Base-by-base conservation (phyloP, 2,888 invertebrate genomes). In the Maniola hyperantus region DNA sequence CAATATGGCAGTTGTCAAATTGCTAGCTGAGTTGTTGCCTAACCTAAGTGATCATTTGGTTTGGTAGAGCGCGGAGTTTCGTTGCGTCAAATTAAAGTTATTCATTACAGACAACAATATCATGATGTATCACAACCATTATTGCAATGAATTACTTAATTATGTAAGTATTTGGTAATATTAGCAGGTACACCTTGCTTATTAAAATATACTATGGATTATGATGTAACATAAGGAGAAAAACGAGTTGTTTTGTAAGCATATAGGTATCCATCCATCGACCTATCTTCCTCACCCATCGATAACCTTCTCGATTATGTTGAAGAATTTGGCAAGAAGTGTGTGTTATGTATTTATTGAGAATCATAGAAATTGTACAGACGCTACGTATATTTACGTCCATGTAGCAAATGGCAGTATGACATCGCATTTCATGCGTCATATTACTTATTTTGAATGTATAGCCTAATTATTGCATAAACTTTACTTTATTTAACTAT, bases 1-100 rank as follows among this genome's bases (percentile, higher is more conserved):
- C 85, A 87, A 85, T 92, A 92, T 92, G 92, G 92, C 92, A 91
- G 92, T 92, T 89, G 87, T 90, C 88, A 86, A 87, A 86, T 88
- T 83, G 90, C 89, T 92, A 92, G 91, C 91, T 88, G 89, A 85
- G 88, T 90, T 90, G 89, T 83, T 80, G 74, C 76, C 79, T 76
- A 73, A 68, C 72, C 77, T 79, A 77, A 78, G 78, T 82, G 80
- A 83, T 81, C 76, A 79, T 84, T 85, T 84, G 84, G 84, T 83
- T 78, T 44, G 44, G 44, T 44, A n/a, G 79, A 84, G 81, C 83
- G 82, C 83, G 80, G 80, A 80, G 74, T 79, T 82, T 83, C 77
- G 79, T 82, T 81, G 79, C 77, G 73, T 81, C 76, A 77, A 80
- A 78, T 73, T 36, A 64, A 73, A 78, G 75, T 74, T 76, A 73